These are phyloP conservation scores for Camponotus floridanus DNA, from an alignment of 1,140 invertebrate genomes.

Conservation along the genomic window DNA sequence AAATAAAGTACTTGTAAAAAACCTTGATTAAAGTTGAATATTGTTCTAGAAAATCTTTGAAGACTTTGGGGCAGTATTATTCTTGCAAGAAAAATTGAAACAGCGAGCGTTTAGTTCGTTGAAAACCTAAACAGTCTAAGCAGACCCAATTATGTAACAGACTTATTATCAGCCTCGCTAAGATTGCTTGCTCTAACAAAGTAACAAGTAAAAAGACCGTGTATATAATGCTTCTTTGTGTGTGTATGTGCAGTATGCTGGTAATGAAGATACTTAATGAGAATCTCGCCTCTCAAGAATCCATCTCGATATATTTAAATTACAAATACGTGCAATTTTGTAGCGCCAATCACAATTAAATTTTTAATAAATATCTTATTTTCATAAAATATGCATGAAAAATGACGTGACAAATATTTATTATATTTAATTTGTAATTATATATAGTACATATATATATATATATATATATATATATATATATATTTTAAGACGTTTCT, in stretches of 20 bases:
- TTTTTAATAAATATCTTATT: conserved; percentile 1
- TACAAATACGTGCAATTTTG: not conserved
- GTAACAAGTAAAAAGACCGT: conserved; percentile 72
- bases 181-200: conserved; percentile 74
- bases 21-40: conserved; percentile 57
- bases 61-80: conserved; percentile 26
- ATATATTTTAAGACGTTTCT: not conserved
- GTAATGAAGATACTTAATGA: conserved; percentile 61
- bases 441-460: not conserved
- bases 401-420: not conserved
- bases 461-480: not conserved
- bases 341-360: not conserved
- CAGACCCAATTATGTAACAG: conserved; percentile 65
- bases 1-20: conserved; percentile 1
- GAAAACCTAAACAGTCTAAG: conserved; percentile 67
- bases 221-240: conserved; percentile 12
- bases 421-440: not conserved
- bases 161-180: conserved; percentile 69
- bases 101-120: conserved; percentile 22
- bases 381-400: not conserved
- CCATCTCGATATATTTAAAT: conserved; percentile 24
- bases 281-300: conserved; percentile 20
- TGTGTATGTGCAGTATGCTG: conserved; percentile 26
- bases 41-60: conserved; percentile 26
- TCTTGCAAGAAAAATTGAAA: conserved; percentile 20